Conservation (phyloP, 1,140 invertebrate genomes). For the Pteromalus puparum region DNA sequence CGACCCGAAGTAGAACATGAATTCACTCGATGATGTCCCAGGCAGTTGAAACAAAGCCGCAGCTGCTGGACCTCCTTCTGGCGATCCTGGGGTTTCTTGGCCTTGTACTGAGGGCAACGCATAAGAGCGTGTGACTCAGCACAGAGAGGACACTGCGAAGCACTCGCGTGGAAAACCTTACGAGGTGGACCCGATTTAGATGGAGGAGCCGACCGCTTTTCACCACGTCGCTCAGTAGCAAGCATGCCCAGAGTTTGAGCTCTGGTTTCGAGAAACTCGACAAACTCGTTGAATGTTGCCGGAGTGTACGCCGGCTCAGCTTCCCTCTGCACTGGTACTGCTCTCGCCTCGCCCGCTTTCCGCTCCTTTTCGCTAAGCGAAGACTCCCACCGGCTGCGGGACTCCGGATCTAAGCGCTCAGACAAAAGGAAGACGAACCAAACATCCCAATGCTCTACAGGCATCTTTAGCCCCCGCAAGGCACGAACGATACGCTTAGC, state of each 20-base stretch:
- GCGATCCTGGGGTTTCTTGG: background rate
- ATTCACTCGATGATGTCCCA: no score
- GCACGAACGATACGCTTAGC: background rate
- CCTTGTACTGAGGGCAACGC: background rate
- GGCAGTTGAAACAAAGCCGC: background rate
- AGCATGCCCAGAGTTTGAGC: background rate
- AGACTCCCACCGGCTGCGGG: background rate
- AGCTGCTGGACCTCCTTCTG: no score
- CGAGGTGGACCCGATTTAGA: background rate
- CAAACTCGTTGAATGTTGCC: background rate
- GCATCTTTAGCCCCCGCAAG: background rate
- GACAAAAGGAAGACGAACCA: slow-evolving; percentile 15
- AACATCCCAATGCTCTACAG: background rate
- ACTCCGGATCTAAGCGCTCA: slow-evolving; percentile 12
- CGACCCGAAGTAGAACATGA: no score
- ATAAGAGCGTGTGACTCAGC: no score
- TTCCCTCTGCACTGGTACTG: background rate
- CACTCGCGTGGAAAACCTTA: background rate
- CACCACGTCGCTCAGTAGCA: no score
- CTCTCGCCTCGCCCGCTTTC: no score
- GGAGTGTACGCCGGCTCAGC: background rate
- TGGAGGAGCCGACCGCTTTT: background rate
- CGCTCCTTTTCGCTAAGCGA: slow-evolving; percentile 26
- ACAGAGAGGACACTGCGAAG: background rate
- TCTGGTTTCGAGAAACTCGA: background rate